A percentile compares a stretch with the other conserved stretches of the same genome.
Evolutionary conservation across 1,140 invertebrate genomes (phyloP).

Genomic region (Hesperophylax magnus): DNA sequence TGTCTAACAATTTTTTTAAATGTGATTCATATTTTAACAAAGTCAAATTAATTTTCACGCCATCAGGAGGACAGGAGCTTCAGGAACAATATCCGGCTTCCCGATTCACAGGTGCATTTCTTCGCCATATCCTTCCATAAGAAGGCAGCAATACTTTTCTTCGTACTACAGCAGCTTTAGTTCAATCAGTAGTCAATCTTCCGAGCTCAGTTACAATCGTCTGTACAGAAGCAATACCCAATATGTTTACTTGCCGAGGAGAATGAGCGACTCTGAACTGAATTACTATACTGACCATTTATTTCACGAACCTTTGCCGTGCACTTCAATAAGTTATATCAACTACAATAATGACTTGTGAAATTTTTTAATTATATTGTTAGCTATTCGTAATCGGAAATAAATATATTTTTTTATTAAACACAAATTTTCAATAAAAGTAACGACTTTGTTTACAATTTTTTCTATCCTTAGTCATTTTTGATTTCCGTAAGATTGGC

Average conservation of each 20-base stretch:
- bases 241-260: not conserved
- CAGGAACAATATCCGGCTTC: constrained; percentile 67
- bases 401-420: no score
- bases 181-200: constrained; percentile 28
- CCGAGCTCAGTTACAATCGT: not conserved
- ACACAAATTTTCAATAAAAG: no score
- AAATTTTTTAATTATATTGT: constrained; percentile 1
- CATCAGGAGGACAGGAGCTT: constrained; percentile 67
- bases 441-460: no score
- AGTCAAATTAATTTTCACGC: not conserved
- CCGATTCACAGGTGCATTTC: constrained; percentile 69
- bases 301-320: constrained; percentile 63
- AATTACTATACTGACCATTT: constrained; percentile 59
- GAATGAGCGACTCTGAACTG: not conserved
- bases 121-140: constrained; percentile 34
- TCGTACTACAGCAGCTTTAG: constrained; percentile 30
- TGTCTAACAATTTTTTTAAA: not conserved
- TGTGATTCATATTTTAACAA: constrained; percentile 4
- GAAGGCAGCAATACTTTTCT: constrained; percentile 7
- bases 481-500: no score
- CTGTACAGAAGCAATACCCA: not conserved
- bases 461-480: no score
- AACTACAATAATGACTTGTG: constrained; percentile 52
- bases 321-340: constrained; percentile 65
- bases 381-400: not conserved